Evolutionary conservation across 2,113 vertebrate genomes (phyloP).

Genomic region (Perca flavescens): DNA sequence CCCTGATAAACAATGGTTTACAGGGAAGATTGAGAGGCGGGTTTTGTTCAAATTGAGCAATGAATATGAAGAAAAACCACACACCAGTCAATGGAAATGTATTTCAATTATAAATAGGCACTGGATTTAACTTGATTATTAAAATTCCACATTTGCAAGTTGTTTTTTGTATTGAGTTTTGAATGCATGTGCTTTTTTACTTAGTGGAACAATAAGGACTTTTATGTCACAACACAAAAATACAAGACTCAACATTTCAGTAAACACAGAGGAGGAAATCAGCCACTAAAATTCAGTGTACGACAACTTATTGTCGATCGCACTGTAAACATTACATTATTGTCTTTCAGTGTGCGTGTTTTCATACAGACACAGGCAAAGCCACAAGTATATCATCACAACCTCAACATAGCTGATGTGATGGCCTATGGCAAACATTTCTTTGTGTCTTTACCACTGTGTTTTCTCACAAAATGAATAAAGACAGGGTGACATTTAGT

Average conservation of each 20-base stretch:
- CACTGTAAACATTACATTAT: constrained; percentile 28
- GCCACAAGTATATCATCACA: constrained; percentile 48
- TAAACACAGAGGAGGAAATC: constrained; percentile 17
- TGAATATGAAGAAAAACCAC: background rate
- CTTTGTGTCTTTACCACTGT: constrained; percentile 54
- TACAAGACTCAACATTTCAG: constrained; percentile 22
- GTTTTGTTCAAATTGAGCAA: constrained; percentile 7
- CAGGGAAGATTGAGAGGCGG: background rate
- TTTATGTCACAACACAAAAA: constrained; percentile 2
- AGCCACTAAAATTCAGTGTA: constrained; percentile 9
- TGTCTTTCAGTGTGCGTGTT: constrained; percentile 55
- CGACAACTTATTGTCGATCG: constrained; percentile 47
- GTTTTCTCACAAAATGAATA: constrained; percentile 64
- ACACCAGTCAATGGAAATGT: background rate
- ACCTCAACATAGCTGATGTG: constrained; percentile 49
- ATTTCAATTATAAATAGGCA: background rate
- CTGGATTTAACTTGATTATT: background rate
- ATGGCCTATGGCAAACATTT: constrained; percentile 59
- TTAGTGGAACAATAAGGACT: constrained; percentile 5
- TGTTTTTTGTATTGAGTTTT: background rate
- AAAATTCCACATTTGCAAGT: constrained; percentile 7
- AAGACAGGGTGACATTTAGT: constrained; percentile 82
- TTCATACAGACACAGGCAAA: constrained; percentile 49
- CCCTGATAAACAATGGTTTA: background rate
- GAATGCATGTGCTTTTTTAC: constrained; percentile 2